Evolutionary conservation across 2,888 invertebrate genomes (phyloP), one percentile per base, ranked within the genome.

Genomic region (Alloscopus bannaensis): DNA sequence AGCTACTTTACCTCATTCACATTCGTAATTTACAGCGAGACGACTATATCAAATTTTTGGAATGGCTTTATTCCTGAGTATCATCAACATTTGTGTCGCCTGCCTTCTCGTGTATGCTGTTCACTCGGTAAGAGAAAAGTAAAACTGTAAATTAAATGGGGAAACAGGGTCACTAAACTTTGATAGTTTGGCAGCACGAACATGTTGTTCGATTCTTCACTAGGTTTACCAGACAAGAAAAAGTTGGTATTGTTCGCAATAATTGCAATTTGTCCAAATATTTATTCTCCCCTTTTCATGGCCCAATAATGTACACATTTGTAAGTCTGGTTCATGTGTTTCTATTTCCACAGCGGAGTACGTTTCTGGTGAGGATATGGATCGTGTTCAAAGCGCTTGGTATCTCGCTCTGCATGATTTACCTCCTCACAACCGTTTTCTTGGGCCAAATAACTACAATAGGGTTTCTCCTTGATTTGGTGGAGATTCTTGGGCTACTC

Each of bases 321-420:
- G n/a, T n/a, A n/a, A n/a, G n/a, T n/a, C n/a, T n/a, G n/a, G n/a
- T n/a, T n/a, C n/a, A n/a, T n/a, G n/a, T n/a, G n/a, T 68, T 47
- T 26, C 29, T 26, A 24, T 42, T 42, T 42, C 36, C 36, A 6
- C 13, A 13, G 36, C n/a, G n/a, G n/a, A n/a, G n/a, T n/a, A n/a
- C n/a, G n/a, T n/a, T n/a, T n/a, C 59, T 79, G 26, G 22, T 84
- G n/a, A 80, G 73, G 64, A 40, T 64, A 45, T 84, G 84, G 84
- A 55, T 76, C 8, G 36, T 80, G 1, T 72, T 62, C 52, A 66
- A 80, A 55, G 45, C 69, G 0, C n/a, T 72, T 3, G 40, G 78
- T 20, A 60, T 84, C 22, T 45, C 65, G 13, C 50, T 80, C 1
- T 64, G 70, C 3, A n/a, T 72, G 16, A 64, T 80, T 26, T 84